Conservation (phyloP, 2,113 vertebrate genomes). For the Erythrocercus mccallii region DNA sequence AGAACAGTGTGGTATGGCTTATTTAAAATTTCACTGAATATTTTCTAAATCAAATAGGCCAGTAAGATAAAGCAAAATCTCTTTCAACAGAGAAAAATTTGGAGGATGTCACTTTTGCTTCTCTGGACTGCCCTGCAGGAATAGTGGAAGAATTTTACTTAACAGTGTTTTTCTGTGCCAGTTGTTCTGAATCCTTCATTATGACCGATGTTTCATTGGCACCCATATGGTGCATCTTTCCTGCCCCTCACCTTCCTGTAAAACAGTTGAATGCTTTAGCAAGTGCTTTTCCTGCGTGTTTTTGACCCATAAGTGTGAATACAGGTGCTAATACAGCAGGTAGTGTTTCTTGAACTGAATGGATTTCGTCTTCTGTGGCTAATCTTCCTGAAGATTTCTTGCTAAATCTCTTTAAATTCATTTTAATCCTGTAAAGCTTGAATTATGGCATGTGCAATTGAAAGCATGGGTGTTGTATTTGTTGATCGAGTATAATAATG, state of each 20-base stretch:
- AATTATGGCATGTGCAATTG: neutral
- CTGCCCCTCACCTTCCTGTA: neutral
- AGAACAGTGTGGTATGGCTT: neutral
- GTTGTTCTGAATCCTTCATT: neutral
- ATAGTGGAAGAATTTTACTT: neutral
- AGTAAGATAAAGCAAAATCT: neutral
- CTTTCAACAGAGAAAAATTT: neutral
- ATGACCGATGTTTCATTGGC: neutral
- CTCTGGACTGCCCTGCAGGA: neutral
- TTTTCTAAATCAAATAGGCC: neutral
- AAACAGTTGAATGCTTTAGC: neutral
- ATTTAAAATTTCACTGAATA: neutral
- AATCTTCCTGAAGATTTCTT: neutral
- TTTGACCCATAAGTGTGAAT: neutral
- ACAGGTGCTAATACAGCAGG: neutral
- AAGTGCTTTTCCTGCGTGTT: neutral
- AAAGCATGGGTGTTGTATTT: neutral
- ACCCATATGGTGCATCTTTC: neutral
- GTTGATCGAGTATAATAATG: neutral
- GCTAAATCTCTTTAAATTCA: constrained; percentile 1
- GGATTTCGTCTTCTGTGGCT: neutral
- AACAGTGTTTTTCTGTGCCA: neutral
- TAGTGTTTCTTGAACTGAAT: neutral
- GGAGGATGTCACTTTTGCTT: neutral
- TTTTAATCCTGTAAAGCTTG: neutral